These are phyloP conservation scores for Otocyon megalotis DNA, from an alignment of 2,113 vertebrate genomes.

Conservation along the genomic window DNA sequence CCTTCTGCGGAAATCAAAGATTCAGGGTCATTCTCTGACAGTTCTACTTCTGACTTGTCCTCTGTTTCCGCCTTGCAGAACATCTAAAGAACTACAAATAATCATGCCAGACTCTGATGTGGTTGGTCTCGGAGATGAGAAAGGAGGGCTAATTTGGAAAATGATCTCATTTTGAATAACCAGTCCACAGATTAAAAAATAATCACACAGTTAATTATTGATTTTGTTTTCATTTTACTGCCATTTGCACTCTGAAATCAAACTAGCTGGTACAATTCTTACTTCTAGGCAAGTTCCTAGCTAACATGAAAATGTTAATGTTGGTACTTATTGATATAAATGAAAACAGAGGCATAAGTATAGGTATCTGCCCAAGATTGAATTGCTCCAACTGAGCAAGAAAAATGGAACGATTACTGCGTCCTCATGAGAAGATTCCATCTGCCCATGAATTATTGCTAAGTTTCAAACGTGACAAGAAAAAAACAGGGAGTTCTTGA, in stretches of 20 bases:
- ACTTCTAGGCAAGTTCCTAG: slow-evolving; percentile 42
- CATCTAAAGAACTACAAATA: slow-evolving; percentile 34
- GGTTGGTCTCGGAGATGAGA: not conserved
- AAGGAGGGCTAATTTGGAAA: slow-evolving; percentile 55
- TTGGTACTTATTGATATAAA: slow-evolving; percentile 11
- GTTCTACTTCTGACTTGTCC: slow-evolving; percentile 1
- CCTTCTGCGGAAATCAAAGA: not conserved
- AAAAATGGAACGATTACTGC: slow-evolving; percentile 51
- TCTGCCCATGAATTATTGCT: slow-evolving; percentile 54
- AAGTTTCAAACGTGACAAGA: slow-evolving; percentile 47
- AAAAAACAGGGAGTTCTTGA: slow-evolving; percentile 9
- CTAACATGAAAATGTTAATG: slow-evolving; percentile 55
- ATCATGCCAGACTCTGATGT: not conserved
- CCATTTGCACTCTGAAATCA: slow-evolving; percentile 57
- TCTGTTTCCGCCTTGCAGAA: slow-evolving; percentile 25
- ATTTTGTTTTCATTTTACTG: slow-evolving; percentile 61
- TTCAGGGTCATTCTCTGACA: not conserved
- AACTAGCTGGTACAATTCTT: slow-evolving; percentile 42
- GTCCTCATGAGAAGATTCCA: slow-evolving; percentile 34
- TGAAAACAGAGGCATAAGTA: slow-evolving; percentile 37
- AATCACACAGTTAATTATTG: slow-evolving; percentile 32
- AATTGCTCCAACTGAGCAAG: slow-evolving; percentile 50
- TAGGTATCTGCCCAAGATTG: slow-evolving; percentile 44
- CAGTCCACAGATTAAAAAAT: slow-evolving; percentile 20
- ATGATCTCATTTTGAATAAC: slow-evolving; percentile 35